A percentile compares a stretch with the other conserved stretches of the same genome.
Evolutionary conservation across 2,113 vertebrate species (phyloP).

Genomic region (Ovis canadensis): DNA sequence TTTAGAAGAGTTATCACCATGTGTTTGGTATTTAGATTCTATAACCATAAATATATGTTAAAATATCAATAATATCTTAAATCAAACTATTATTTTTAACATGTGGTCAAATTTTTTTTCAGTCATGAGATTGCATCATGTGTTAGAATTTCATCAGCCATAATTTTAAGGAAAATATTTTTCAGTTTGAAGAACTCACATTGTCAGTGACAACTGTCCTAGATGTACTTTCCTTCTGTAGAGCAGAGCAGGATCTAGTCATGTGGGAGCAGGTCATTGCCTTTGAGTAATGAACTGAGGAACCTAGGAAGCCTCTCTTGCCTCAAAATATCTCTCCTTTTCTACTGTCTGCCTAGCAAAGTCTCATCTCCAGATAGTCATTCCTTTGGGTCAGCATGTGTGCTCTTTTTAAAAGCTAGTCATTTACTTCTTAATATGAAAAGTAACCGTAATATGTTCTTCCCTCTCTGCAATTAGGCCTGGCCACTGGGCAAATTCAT

Average conservation of each 20-base stretch:
- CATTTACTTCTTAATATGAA: not conserved
- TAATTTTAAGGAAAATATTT: constrained; percentile 10
- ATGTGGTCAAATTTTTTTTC: not conserved
- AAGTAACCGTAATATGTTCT: not conserved
- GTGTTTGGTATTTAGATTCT: not conserved
- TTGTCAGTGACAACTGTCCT: not conserved
- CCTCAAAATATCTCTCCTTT: not conserved
- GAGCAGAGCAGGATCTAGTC: not conserved
- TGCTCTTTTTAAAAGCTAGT: not conserved
- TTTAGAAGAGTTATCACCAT: not conserved
- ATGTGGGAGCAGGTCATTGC: not conserved
- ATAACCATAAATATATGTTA: not conserved
- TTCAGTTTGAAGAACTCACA: not conserved
- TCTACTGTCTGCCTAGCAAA: not conserved
- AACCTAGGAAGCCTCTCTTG: not conserved
- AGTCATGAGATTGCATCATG: not conserved
- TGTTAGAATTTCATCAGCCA: constrained; percentile 14
- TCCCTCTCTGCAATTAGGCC: not conserved
- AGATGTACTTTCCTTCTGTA: not conserved
- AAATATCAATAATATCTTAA: not conserved
- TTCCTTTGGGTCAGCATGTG: not conserved
- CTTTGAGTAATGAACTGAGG: not conserved
- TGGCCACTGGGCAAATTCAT: not conserved
- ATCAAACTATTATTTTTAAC: not conserved
- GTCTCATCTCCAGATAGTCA: not conserved